Conservation (phyloP, 1,140 invertebrate genomes). For the Saccostrea cuccullata region DNA sequence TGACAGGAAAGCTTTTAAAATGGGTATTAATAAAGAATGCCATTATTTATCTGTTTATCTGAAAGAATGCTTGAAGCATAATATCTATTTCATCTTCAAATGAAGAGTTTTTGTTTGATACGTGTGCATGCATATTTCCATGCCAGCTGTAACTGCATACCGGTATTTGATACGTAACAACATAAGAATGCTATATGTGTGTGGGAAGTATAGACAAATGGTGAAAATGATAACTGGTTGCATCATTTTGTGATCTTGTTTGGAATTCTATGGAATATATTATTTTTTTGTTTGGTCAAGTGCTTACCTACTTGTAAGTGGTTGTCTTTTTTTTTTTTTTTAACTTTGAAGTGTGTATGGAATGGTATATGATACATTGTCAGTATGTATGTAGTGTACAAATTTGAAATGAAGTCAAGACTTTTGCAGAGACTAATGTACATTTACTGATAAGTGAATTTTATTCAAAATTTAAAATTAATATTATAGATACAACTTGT, state of each 20-base stretch:
- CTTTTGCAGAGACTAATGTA: too few species aligned
- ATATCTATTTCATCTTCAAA: slow-evolving; percentile 13
- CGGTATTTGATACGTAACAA: not conserved
- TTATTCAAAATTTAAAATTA: too few species aligned
- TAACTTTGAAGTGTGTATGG: not conserved
- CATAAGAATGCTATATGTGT: not conserved
- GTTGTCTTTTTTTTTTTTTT: not conserved
- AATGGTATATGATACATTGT: too few species aligned
- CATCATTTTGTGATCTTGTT: not conserved
- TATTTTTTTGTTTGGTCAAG: not conserved
- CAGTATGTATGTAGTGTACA: not conserved
- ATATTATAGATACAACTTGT: too few species aligned
- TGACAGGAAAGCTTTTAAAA: not conserved
- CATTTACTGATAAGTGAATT: too few species aligned
- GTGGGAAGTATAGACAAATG: not conserved
- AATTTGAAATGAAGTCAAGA: not conserved
- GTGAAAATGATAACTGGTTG: not conserved
- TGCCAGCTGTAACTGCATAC: not conserved
- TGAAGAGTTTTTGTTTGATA: not conserved
- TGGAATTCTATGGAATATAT: not conserved
- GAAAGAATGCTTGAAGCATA: slow-evolving; percentile 23
- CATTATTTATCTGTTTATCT: not conserved
- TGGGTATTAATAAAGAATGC: slow-evolving; percentile 12
- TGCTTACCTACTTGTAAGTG: not conserved
- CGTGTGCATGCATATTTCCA: not conserved